These are phyloP conservation scores for Gryllus bimaculatus DNA, from an alignment of 1,140 invertebrate species.

Conservation along the genomic window DNA sequence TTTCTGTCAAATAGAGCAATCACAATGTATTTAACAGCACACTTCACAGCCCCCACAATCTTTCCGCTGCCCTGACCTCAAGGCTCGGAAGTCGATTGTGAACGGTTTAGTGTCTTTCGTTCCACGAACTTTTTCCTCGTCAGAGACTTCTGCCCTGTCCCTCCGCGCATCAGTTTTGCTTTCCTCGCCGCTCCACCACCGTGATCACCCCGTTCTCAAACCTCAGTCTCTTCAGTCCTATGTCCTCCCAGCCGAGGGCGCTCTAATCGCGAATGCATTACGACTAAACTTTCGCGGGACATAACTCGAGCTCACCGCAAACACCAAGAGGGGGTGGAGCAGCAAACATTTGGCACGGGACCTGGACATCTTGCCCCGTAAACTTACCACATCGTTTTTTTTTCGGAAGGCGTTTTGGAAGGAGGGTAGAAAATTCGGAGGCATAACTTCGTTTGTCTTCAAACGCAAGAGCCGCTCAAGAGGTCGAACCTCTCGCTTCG, in stretches of 20 bases:
- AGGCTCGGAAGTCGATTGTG: no score
- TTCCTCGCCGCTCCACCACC: neutral
- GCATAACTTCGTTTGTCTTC: neutral
- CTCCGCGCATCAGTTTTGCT: no score
- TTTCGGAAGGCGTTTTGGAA: neutral
- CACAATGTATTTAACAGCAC: no score
- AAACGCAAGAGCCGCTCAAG: neutral
- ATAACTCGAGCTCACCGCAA: neutral
- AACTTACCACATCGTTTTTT: conserved; percentile 1
- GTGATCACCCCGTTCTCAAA: neutral
- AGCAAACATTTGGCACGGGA: neutral
- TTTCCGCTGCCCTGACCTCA: no score
- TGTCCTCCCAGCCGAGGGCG: no score
- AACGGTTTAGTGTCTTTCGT: no score
- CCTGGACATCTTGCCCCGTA: conserved; percentile 2
- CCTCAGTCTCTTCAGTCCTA: no score
- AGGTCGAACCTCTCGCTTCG: neutral
- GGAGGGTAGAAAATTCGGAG: neutral
- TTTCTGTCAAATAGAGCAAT: no score
- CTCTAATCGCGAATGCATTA: conserved; percentile 1
- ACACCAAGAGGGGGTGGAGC: neutral
- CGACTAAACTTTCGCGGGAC: neutral
- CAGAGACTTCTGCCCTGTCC: no score
- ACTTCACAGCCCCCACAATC: no score
- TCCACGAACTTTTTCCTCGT: no score